Percentiles rank a stretch among this genome's conserved stretches.
Conservation (phyloP, 1,140 invertebrate species). For the Polyergus mexicanus region DNA sequence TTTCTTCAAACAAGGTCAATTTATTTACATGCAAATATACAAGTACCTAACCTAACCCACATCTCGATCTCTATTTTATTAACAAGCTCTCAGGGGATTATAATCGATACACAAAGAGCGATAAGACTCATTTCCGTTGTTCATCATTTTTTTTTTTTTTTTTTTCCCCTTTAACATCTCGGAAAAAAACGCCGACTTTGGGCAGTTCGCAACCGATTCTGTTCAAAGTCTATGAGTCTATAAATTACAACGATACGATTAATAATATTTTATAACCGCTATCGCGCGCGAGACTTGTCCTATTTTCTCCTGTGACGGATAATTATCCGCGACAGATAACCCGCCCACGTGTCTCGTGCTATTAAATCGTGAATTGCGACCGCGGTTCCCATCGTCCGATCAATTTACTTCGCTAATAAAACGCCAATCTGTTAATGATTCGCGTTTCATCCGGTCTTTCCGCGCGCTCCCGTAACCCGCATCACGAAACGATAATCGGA, state of each 20-base stretch:
- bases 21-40: conserved; percentile 60
- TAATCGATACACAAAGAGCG: neutral
- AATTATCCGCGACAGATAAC: conserved; percentile 35
- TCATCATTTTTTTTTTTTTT: neutral
- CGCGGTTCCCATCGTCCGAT: conserved; percentile 2
- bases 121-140: neutral
- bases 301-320: conserved; percentile 18
- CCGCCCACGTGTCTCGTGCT: conserved; percentile 12
- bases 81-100: neutral
- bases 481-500: conserved; percentile 28
- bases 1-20: conserved; percentile 35
- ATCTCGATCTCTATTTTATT: conserved; percentile 6
- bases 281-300: conserved; percentile 3
- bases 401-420: conserved; percentile 36
- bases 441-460: conserved; percentile 6
- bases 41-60: neutral
- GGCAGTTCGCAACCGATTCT: neutral
- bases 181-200: neutral
- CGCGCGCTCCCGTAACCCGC: neutral
- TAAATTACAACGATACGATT: neutral
- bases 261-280: conserved; percentile 2
- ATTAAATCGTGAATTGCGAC: conserved; percentile 29
- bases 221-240: neutral
- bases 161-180: neutral
- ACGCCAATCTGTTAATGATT: conserved; percentile 46